Conservation (phyloP, 2,113 vertebrate genomes). For the Microcebus ravelobensis region DNA sequence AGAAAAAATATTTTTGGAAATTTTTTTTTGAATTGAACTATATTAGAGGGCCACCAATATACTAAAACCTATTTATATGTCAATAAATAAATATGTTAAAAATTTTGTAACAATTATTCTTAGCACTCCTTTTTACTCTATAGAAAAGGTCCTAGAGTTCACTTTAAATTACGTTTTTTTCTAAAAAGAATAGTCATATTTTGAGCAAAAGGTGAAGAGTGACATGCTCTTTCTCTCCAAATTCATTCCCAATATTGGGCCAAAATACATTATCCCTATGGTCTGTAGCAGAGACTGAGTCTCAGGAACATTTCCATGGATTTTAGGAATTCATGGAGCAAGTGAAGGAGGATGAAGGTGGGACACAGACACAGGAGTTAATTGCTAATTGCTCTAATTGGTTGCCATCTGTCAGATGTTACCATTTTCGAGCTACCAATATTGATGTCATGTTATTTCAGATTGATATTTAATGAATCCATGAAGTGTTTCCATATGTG, state of each 20-base stretch:
- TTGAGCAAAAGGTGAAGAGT: neutral
- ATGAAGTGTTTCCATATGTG: conserved; percentile 75
- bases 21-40: neutral
- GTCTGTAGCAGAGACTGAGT: neutral
- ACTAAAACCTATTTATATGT: neutral
- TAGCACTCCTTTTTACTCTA: neutral
- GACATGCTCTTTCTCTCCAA: neutral
- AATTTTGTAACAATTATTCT: neutral
- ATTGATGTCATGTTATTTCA: conserved; percentile 74
- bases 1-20: neutral
- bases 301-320: conserved; percentile 24
- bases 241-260: neutral
- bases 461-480: conserved; percentile 76
- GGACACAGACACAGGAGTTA: conserved; percentile 56
- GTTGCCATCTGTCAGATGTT: conserved; percentile 75
- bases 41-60: neutral
- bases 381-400: conserved; percentile 75
- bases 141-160: neutral
- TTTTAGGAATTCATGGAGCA: conserved; percentile 47
- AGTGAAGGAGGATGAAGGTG: conserved; percentile 71
- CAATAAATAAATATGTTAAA: conserved; percentile 22
- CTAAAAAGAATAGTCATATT: neutral
- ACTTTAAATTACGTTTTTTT: conserved; percentile 20
- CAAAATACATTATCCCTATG: neutral
- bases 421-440: conserved; percentile 69